Evolutionary conservation across 2,888 invertebrate genomes (phyloP).

Genomic region (Marasmarcha lunaedactyla): DNA sequence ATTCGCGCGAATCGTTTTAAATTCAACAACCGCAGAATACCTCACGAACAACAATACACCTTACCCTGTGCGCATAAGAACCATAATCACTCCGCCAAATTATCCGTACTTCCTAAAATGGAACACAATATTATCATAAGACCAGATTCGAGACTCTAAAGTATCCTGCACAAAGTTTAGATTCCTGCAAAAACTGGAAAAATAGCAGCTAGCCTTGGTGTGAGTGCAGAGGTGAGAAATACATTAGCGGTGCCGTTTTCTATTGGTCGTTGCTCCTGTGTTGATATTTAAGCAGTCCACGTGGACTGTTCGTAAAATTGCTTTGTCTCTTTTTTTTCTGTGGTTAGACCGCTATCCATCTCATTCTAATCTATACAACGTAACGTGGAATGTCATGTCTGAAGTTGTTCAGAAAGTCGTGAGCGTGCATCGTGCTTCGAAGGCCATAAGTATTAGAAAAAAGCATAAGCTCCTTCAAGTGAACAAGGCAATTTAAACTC

Average conservation of each 20-base stretch:
- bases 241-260: conserved; percentile 71
- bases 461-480: conserved; percentile 27
- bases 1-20: conserved; percentile 70
- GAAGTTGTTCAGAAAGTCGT: conserved; percentile 71
- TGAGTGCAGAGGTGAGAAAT: conserved; percentile 72
- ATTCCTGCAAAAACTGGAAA: conserved; percentile 42
- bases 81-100: conserved; percentile 34
- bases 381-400: conserved; percentile 71
- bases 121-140: conserved; percentile 28
- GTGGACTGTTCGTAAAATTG: conserved; percentile 60
- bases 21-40: conserved; percentile 63
- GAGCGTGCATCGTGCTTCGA: conserved; percentile 70
- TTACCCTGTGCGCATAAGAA: conserved; percentile 30
- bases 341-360: conserved; percentile 57
- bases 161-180: conserved; percentile 35
- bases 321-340: conserved; percentile 66
- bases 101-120: conserved; percentile 51
- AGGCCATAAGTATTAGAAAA: conserved; percentile 35
- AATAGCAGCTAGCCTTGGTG: conserved; percentile 55
- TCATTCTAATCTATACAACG: conserved; percentile 69
- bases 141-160: conserved; percentile 43
- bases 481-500: conserved; percentile 6
- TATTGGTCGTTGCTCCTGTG: conserved; percentile 70
- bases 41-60: conserved; percentile 36
- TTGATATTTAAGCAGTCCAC: conserved; percentile 68